Evolutionary conservation across 2,113 vertebrate species (phyloP), one percentile per base, ranked within the genome.

Genomic region (Symphodus melops): DNA sequence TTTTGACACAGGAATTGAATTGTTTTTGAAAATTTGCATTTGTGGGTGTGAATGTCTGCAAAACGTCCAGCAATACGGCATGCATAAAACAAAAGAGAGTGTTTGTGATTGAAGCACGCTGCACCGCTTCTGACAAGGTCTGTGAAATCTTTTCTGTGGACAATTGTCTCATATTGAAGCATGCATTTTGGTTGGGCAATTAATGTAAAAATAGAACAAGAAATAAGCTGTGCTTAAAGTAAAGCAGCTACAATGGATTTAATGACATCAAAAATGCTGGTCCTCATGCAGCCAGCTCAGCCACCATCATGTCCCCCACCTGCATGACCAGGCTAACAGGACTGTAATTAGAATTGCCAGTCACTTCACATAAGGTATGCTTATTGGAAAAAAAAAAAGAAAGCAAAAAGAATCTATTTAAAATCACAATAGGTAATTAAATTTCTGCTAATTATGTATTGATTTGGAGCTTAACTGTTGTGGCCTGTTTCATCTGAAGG

Each of bases 401-500:
- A 56, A 53, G 8, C 8, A 10, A 33, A 33, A 33, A 33, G 28
- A 33, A 33, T 33, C 74, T 61, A 69, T 65, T 63, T 51, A 16
- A 48, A 25, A 49, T 61, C 59, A 68, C 68, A 84, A 63, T 58
- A 17, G 67, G 39, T 88, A 86, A 87, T 87, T 88, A 67, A 83
- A 85, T 80, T 68, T 25, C 52, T 51, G 78, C 70, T 86, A 86
- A 88, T 85, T 85, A 81, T 81, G 61, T 83, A 81, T 89, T 70
- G 80, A 92, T 92, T 46, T 20, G 37, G 19, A 58, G 76, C 63
- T 81, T 84, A 79, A 83, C 77, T 69, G 63, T 48, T 78, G 82
- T 79, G 28, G 51, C 49, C 23, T 61, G 58, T 68, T 74, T 72
- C 81, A 86, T 82, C 1, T 19, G 13, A 9, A 10, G 55, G 21